Percentiles rank a stretch among this genome's conserved stretches.
Evolutionary conservation across 2,888 invertebrate genomes (phyloP).

Genomic region (Scaptomyza cyrtandrae): DNA sequence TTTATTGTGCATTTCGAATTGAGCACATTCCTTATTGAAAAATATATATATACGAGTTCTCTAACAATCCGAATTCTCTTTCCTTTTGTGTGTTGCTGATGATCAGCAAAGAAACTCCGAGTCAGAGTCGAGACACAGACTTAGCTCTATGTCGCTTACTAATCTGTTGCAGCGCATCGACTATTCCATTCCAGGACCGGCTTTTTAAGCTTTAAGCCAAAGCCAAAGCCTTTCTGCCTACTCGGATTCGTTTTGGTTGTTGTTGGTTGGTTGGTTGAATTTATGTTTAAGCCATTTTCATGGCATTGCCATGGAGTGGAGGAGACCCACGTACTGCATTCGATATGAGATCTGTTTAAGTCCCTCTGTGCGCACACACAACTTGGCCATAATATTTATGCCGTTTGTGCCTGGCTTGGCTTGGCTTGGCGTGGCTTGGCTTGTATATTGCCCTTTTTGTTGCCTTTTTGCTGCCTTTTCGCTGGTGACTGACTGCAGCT

Average conservation of each 20-base stretch:
- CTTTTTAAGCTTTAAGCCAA: conserved; percentile 13
- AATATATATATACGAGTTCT: conserved; percentile 5
- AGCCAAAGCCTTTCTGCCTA: conserved; percentile 10
- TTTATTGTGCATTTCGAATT: conserved; percentile 66
- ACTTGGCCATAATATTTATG: conserved; percentile 75
- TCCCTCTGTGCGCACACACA: conserved; percentile 32
- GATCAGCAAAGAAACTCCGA: conserved; percentile 25
- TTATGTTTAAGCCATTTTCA: conserved; percentile 68
- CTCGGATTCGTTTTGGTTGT: conserved; percentile 8
- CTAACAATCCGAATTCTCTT: conserved; percentile 16
- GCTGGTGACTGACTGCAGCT: conserved; percentile 13
- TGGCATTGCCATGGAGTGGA: conserved; percentile 44
- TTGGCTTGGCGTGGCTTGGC: conserved; percentile 26
- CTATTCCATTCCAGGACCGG: conserved; percentile 34
- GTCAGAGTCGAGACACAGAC: not conserved
- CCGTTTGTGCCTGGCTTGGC: conserved; percentile 57
- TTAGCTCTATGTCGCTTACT: conserved; percentile 40
- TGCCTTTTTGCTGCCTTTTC: conserved; percentile 24
- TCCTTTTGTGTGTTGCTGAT: conserved; percentile 12
- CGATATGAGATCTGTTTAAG: conserved; percentile 74
- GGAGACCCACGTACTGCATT: conserved; percentile 58
- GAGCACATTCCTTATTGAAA: not conserved
- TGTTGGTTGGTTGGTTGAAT: conserved; percentile 44
- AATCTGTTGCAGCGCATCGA: conserved; percentile 52
- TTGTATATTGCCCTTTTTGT: conserved; percentile 61